Evolutionary conservation across 2,113 vertebrate genomes (phyloP).

Genomic region (Nyctibius bracteatus): DNA sequence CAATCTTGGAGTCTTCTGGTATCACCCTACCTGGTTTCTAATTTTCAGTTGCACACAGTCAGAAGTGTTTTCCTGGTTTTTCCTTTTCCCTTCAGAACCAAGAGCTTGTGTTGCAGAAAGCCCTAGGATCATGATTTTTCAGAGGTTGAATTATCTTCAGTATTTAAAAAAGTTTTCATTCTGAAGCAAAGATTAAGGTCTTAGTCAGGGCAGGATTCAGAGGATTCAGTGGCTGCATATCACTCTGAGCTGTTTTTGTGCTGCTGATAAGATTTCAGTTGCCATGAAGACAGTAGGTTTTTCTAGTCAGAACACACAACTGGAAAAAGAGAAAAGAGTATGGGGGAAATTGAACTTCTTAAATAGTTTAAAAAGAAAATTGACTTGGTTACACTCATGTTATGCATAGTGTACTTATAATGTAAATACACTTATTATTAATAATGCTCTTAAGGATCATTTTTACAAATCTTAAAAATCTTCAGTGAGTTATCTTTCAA

Average conservation of each 20-base stretch:
- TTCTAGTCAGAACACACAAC: neutral
- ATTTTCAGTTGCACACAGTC: neutral
- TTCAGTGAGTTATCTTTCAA: neutral
- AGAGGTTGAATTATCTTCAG: neutral
- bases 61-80: neutral
- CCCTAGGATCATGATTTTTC: neutral
- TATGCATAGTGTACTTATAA: neutral
- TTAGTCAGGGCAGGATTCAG: neutral
- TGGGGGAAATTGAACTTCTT: neutral
- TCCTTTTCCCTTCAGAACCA: neutral
- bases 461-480: neutral
- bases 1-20: neutral
- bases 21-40: neutral
- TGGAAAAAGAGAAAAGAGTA: neutral
- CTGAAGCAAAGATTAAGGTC: constrained; percentile 7
- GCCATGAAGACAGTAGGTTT: neutral
- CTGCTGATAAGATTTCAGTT: neutral
- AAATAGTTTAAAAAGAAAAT: neutral
- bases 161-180: neutral
- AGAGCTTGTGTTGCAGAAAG: neutral
- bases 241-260: neutral
- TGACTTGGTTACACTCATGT: neutral
- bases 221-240: neutral
- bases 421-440: neutral
- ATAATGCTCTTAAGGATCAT: neutral